Evolutionary conservation across 2,888 invertebrate genomes (phyloP), one percentile per base, ranked within the genome.

Genomic region (Mimumesa dahlbomi): DNA sequence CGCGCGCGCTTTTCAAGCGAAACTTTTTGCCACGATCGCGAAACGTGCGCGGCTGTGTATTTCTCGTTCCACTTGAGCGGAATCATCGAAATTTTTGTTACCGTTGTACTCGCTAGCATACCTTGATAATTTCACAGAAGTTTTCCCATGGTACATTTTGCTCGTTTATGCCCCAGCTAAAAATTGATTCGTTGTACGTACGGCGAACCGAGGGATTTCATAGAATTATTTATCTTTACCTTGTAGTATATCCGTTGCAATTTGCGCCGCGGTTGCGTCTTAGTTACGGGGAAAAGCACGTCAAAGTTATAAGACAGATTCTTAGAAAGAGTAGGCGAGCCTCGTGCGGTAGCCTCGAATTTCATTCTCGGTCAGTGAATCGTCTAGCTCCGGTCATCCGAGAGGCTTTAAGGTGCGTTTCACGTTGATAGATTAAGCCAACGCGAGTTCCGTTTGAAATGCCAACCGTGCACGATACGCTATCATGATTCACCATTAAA

Each of bases 281-380:
- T 25, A 34, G 62, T 50, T 77, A 75, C 77, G 46, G 31, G 36
- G 78, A 77, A 75, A 66, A 53, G 53, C 58, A 49, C 70, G 67
- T 78, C 50, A 65, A 77, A 70, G 73, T 70, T 57, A 40, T 46
- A 46, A 21, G 25, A n/a, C 49, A 6, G 36, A 1, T 78, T 78
- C 78, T 65, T 6, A 53, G 78, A 73, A 78, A 14, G 11, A 62
- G 45, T 59, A 50, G 59, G 38, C 56, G 46, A 42, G 31, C 14
- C 6, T 6, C 19, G 49, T 50, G 25, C 25, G 2, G 40, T 22
- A 59, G 65, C 64, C 56, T 75, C 67, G 56, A 70, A 67, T 77
- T 75, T 77, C 70, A 52, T 59, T 63, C 59, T 43, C 53, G 50
- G 59, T 57, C 59, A 36, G 40, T 36, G 63, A 63, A 53, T 61